A percentile compares a stretch with the other conserved stretches of the same genome.
Conservation (phyloP, 2,113 vertebrate genomes). For the Panthera uncia region DNA sequence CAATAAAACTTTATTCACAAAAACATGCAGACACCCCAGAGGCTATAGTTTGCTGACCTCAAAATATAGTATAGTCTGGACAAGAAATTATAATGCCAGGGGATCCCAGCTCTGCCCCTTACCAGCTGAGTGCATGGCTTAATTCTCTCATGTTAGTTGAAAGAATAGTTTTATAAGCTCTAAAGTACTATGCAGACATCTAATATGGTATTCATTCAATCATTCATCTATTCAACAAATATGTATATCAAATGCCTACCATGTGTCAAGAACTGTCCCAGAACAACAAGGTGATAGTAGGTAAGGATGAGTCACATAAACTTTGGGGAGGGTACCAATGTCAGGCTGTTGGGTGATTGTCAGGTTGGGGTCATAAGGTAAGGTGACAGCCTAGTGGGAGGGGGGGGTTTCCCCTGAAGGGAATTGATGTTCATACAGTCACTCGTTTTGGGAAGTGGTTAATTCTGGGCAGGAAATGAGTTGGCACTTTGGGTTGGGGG, state of each 20-base stretch:
- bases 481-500: conserved; percentile 43
- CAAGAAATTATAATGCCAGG: background rate
- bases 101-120: background rate
- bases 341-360: background rate
- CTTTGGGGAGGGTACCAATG: background rate
- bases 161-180: background rate
- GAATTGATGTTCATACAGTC: conserved; percentile 19
- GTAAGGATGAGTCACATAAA: background rate
- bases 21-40: background rate
- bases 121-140: background rate
- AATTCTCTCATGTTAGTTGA: background rate
- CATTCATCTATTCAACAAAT: conserved; percentile 2
- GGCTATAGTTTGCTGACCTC: background rate
- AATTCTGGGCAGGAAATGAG: conserved; percentile 71
- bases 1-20: background rate
- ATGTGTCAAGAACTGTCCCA: background rate
- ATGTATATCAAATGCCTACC: background rate
- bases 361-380: conserved; percentile 52
- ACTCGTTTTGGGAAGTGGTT: conserved; percentile 62
- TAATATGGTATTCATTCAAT: background rate
- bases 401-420: conserved; percentile 42
- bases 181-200: background rate
- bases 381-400: background rate
- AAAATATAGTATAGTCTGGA: background rate
- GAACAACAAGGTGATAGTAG: background rate